Evolutionary conservation across 2,113 vertebrate species (phyloP), one percentile per base, ranked within the genome.

Genomic region (Arizona elegans): DNA sequence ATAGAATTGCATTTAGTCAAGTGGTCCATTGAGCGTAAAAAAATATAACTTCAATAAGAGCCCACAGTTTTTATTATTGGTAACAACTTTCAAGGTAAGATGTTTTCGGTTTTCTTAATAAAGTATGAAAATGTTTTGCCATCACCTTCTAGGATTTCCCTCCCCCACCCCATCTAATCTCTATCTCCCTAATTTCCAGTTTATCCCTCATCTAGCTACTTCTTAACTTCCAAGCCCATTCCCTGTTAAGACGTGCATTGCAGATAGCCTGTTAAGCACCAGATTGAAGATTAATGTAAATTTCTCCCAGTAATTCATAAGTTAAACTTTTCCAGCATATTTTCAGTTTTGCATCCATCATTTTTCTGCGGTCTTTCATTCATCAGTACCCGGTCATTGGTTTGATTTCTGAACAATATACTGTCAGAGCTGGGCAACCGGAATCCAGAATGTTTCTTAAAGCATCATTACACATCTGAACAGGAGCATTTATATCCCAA

Each of bases 401-500:
- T 56, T 94, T 92, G 21, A 70, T 92, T 95, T 96, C 93, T 96
- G 26, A 91, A 26, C 90, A 91, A 65, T 53, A 4, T 5, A 81
- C 26, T 92, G 90, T 17, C 93, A 26, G 58, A 87, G 91, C 38
- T 53, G 29, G 70, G 13, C 26, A 92, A 5, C 92, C 93, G 90
- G 91, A 92, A 93, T 93, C 15, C 75, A 94, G 58, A 93, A 92
- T 95, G 93, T 93, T 96, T 95, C 86, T 94, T 91, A 90, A 96
- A 94, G 87, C 53, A 95, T 88, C 87, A 87, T 53, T 94, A 93
- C 56, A 52, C 85, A 92, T 38, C 10, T 91, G 93, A 97, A 94
- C 11, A 94, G 19, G 89, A 94, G 53, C 65, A 5, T 91, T 96
- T 96, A 92, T 91, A 2, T 95, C 24, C 47, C 0, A 0, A 81